phyloP scores from a whole-genome alignment of 2,888 invertebrate genomes.

The Drosophila emarginata region DNA sequence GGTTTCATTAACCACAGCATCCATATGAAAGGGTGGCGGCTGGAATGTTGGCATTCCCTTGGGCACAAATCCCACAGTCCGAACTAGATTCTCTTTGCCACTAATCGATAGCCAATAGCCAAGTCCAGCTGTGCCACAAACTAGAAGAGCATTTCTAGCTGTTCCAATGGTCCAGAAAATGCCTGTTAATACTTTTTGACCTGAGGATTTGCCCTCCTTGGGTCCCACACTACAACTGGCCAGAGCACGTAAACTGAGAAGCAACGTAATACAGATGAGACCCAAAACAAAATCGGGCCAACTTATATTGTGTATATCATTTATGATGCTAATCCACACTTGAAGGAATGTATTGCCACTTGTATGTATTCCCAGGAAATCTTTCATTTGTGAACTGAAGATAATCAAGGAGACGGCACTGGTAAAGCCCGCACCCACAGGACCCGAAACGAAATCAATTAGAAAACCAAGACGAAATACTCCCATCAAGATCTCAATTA shows the following conservation, averaged over 20 bases:
- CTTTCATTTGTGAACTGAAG: conserved; percentile 93
- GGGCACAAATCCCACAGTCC: conserved; percentile 89
- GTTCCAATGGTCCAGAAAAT: conserved; percentile 90
- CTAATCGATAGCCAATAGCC: conserved; percentile 86
- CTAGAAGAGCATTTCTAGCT: conserved; percentile 92
- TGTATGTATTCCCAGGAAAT: conserved; percentile 89
- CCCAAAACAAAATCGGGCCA: conserved; percentile 91
- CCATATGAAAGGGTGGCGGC: conserved; percentile 87
- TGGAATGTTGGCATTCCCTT: conserved; percentile 88
- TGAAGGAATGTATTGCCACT: conserved; percentile 90
- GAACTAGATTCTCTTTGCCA: conserved; percentile 83
- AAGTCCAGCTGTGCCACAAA: conserved; percentile 88
- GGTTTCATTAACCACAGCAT: conserved; percentile 84
- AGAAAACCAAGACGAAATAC: conserved; percentile 92
- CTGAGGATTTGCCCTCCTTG: conserved; percentile 83
- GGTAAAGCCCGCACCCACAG: conserved; percentile 94
- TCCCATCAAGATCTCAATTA: conserved; percentile 91
- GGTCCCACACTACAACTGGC: conserved; percentile 87
- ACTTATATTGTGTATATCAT: conserved; percentile 86
- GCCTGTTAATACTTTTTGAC: conserved; percentile 86
- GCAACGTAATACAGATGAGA: conserved; percentile 87
- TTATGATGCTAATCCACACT: conserved; percentile 89
- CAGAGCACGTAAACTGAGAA: conserved; percentile 90
- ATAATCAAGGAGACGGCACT: conserved; percentile 95
- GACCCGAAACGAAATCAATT: conserved; percentile 94